Evolutionary conservation across 2,113 vertebrate species (phyloP).

Genomic region (Oriolus oriolus): DNA sequence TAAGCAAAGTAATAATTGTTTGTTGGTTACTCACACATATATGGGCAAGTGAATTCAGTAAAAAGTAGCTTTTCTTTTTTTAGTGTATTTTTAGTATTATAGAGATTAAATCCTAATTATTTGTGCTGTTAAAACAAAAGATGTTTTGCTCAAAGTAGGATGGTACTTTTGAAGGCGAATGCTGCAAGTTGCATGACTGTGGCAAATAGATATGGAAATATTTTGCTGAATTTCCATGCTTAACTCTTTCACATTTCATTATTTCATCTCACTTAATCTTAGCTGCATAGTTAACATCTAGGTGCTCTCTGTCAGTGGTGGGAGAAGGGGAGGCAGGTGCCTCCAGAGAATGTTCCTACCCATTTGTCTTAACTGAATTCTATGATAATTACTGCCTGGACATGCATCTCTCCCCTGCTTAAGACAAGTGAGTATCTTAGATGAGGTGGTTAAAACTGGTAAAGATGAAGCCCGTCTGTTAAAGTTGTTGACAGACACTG

Average conservation of each 20-base stretch:
- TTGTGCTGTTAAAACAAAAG: not conserved
- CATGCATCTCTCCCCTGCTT: not conserved
- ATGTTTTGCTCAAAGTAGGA: not conserved
- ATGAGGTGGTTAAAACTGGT: not conserved
- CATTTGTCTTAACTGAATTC: not conserved
- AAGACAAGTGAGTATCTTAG: not conserved
- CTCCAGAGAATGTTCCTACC: not conserved
- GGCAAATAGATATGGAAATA: not conserved
- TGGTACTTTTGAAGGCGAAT: not conserved
- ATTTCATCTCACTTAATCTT: not conserved
- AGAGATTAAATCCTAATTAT: not conserved
- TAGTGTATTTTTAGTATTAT: not conserved
- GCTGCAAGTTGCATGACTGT: not conserved
- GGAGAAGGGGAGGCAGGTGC: not conserved
- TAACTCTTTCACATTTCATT: fast-evolving
- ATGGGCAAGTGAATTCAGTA: not conserved
- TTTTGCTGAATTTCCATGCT: not conserved
- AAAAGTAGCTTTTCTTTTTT: not conserved
- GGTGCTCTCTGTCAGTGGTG: not conserved
- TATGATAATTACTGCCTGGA: not conserved
- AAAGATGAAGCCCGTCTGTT: not conserved
- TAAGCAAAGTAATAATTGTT: not conserved
- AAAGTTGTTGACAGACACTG: not conserved
- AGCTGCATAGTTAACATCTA: not conserved
- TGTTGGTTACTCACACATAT: not conserved